Base-by-base conservation (phyloP, 2,797 vertebrate species). In the Acrocephalus scirpaceus region DNA sequence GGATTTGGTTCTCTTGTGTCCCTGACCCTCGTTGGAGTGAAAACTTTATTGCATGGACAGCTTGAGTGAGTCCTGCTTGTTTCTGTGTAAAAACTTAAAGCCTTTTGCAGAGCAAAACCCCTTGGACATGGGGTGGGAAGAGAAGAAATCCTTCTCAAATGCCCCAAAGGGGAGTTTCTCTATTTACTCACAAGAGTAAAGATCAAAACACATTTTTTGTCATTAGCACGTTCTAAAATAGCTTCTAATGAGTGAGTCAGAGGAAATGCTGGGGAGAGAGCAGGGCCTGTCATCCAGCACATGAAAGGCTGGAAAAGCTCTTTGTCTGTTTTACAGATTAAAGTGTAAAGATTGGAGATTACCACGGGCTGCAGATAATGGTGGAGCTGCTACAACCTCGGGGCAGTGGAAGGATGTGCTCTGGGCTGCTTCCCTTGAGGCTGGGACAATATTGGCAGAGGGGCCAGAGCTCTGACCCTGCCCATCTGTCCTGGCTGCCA, bases 311-410 rank as follows among this genome's bases (percentile, higher is more conserved):
- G 81, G 40, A 47, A 83, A 81, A 57, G 67, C 84, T 75, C 85
- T 94, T 93, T 90, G 90, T 95, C 79, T 84, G 34, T 36, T 73
- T 81, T 83, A 67, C 57, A 82, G 95, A 96, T 93, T 85, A 62
- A 96, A 94, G 82, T 58, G 18, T 54, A 71, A 92, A 96, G 92
- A 87, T 18, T 79, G 92, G 70, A 70, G 90, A 91, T 96, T 51
- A 51, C 75, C 87, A 19, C 25, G 3, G 82, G 60, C 78, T 12
- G 15, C 64, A 45, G 90, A 56, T 44, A 74, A 70, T 6, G 25
- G 64, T 13, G 67, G 79, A 67, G 45, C 72, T 56, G 51, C 67
- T 67, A 60, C 75, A 84, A 0, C 57, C 66, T 34, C 11, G 54
- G 47, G 58, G 60, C 56, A 18, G 53, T 5, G 32, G 23, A 16